Conservation (phyloP, 2,797 vertebrate genomes). For the Poeciliopsis presidionis region DNA sequence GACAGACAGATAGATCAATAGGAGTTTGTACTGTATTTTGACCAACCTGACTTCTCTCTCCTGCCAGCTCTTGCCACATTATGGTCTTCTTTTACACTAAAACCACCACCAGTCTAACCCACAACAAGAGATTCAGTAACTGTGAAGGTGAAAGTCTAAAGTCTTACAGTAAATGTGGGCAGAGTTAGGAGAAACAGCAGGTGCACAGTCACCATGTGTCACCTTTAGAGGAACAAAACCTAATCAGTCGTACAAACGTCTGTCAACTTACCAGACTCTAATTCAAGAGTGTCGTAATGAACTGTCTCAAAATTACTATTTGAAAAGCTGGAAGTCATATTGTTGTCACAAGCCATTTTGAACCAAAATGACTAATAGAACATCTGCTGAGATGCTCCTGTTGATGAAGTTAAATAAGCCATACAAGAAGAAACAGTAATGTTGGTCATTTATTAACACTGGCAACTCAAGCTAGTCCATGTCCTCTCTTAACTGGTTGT, state of each 20-base stretch:
- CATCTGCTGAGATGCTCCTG: neutral
- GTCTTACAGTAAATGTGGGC: neutral
- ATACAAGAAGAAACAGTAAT: neutral
- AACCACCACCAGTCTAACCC: neutral
- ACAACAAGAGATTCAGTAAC: neutral
- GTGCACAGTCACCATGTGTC: neutral
- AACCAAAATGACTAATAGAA: neutral
- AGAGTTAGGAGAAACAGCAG: neutral
- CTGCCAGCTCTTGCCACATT: neutral
- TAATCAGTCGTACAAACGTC: neutral
- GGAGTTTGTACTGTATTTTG: neutral
- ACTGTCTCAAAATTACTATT: neutral
- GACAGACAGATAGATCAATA: neutral
- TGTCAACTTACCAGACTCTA: neutral
- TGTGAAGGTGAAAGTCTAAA: neutral
- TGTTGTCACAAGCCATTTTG: neutral
- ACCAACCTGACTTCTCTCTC: neutral
- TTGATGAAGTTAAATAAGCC: neutral
- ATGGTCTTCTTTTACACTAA: neutral
- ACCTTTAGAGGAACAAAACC: neutral
- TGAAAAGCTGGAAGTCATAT: neutral
- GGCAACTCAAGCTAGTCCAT: constrained; percentile 11
- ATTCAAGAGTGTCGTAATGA: neutral
- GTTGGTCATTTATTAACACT: constrained; percentile 13
- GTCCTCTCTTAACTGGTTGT: constrained; percentile 12